Base-by-base conservation (phyloP, 2,797 vertebrate species). In the Loris lydekkerianus region DNA sequence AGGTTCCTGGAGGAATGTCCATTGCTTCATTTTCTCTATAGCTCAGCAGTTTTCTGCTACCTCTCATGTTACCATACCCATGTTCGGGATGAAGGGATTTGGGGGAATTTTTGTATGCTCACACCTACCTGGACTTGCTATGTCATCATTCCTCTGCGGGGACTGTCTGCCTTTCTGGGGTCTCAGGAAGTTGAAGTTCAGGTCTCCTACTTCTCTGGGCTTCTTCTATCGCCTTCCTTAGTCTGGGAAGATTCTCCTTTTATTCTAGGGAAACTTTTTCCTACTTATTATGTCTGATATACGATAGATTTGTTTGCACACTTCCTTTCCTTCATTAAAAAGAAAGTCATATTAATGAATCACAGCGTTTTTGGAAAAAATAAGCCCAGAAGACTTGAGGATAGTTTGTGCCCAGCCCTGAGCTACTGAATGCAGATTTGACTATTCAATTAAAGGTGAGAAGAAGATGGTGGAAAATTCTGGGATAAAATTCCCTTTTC, bases 251-350 rank as follows among this genome's bases (percentile, higher is more conserved):
- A 14, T 31, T 58, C 31, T 84, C 34, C 25, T 58, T 49, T 4
- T 58, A 10, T 78, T 67, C 46, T 67, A 10, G 85, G 18, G n/a
- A 93, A 81, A 63, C 0, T 1, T 29, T 86, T 89, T 75, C 29
- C 21, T 89, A 60, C 1, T 2, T 56, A 83, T 84, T 83, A 86
- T 34, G 77, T 49, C 70, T 13, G 82, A 6, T 29, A 65, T 23
- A n/a, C 11, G 84, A 82, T 67, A n/a, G 34, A 40, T 75, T 81
- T 80, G 10, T 86, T 80, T 96, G 60, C 6, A 46, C 92, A 63
- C 17, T 25, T 17, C 23, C 6, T 84, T 17, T 63, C 29, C 58
- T 29, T 86, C 3, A 72, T 37, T 65, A 31, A 65, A 58, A 58
- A 58, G 21, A 58, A 58, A 80, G 87, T 61, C 27, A 49, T 37